A percentile compares a stretch with the other conserved stretches of the same genome.
phyloP scores from a whole-genome alignment of 2,888 invertebrate species.

The Odontocerum albicorne region DNA sequence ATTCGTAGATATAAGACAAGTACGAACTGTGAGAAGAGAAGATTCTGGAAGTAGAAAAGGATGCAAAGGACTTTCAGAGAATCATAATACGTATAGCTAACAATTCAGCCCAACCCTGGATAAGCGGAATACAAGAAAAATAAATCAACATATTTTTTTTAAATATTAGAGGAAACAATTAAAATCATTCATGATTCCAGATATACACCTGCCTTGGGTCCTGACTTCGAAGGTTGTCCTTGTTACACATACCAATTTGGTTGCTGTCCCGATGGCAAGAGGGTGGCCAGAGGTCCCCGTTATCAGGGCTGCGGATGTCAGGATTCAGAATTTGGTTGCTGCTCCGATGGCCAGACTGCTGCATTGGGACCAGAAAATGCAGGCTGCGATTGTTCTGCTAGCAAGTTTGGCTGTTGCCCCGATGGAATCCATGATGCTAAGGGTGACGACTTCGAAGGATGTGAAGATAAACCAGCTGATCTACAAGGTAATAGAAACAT shows the following conservation, averaged over 20 bases:
- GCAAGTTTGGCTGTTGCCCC: conserved; percentile 82
- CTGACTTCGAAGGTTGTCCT: conserved; percentile 78
- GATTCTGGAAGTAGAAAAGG: too few species aligned
- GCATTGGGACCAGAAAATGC: conserved; percentile 74
- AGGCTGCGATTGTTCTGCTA: conserved; percentile 81
- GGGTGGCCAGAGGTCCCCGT: conserved; percentile 67
- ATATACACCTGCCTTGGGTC: conserved; percentile 73
- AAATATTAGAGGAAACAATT: too few species aligned
- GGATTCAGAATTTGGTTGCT: conserved; percentile 78
- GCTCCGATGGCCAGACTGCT: conserved; percentile 78
- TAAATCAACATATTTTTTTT: too few species aligned
- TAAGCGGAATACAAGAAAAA: too few species aligned
- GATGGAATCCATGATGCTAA: conserved; percentile 78
- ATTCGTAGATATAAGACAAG: too few species aligned
- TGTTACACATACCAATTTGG: conserved; percentile 88
- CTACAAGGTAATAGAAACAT: conserved; percentile 68
- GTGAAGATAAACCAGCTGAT: conserved; percentile 67
- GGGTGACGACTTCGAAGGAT: conserved; percentile 84
- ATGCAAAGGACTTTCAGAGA: too few species aligned
- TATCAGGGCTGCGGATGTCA: conserved; percentile 75
- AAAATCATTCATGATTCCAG: too few species aligned
- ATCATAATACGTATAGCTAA: too few species aligned
- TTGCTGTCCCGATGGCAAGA: conserved; percentile 85
- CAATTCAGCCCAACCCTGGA: too few species aligned
- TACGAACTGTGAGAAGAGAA: too few species aligned